Evolutionary conservation across 2,113 vertebrate genomes (phyloP), one percentile per base, ranked within the genome.

Genomic region (Alethe diademata): DNA sequence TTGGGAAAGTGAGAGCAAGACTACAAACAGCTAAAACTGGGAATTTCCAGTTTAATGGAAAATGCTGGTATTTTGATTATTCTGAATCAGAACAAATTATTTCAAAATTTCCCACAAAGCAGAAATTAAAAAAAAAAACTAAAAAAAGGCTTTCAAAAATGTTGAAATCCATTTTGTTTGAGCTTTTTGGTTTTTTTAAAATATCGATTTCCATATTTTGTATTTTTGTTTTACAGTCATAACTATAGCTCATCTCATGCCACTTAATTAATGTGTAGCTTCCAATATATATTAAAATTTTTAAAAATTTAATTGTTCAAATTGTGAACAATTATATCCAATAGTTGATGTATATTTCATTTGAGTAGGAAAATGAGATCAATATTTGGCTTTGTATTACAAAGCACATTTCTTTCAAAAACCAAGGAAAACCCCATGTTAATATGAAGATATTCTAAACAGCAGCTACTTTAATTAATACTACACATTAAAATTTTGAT

Each of bases 21-120:
- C 17, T 82, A 82, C 20, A 71, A 76, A 91, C 47, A 78, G 85
- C 57, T 81, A 66, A 87, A 93, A 91, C 87, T 90, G 90, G 87
- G 73, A 93, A 91, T 82, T 87, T 94, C 92, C 85, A 91, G 92
- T 94, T 95, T 72, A 94, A 96, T 91, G 87, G 93, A 95, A 95
- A 96, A 96, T 84, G 79, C 57, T 93, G 84, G 57, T 87, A 90
- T 93, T 91, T 50, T 72, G 75, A 82, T 93, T 92, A 95, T 88
- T 95, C 43, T 87, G 80, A 91, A 91, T 71, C 80, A 94, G 76
- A 84, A 84, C 24, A 92, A 69, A 86, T n/a, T 80, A 80, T 96
- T 96, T 95, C 90, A 91, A 96, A 94, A 96, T 91, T 95, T 94
- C 43, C 90, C 92, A 95, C 95, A 95, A 64, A 91, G 43, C 20